Percentiles rank a stretch among this genome's conserved stretches.
phyloP scores from a whole-genome alignment of 2,797 vertebrate species.

The Gadopsis bispinosus region DNA sequence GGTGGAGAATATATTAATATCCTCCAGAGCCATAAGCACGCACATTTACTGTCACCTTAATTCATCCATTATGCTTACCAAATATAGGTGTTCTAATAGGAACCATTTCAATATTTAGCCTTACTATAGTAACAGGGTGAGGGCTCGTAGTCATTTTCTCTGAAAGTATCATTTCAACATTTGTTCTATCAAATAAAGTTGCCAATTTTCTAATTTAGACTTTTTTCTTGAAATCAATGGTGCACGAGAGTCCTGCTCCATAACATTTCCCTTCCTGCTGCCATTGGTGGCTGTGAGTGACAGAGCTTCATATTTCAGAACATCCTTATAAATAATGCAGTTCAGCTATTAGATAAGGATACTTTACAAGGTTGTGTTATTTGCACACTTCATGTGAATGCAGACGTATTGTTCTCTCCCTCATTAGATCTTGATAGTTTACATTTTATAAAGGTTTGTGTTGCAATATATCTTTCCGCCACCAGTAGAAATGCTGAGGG shows the following conservation, averaged over 20 bases:
- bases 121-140: neutral
- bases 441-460: neutral
- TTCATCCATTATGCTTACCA: conserved; percentile 60
- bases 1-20: conserved; percentile 68
- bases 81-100: conserved; percentile 52
- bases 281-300: conserved; percentile 6
- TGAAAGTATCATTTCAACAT: conserved; percentile 5
- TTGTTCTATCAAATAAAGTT: neutral
- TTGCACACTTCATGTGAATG: neutral
- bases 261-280: neutral
- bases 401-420: neutral
- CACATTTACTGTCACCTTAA: conserved; percentile 67
- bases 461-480: neutral
- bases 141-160: neutral
- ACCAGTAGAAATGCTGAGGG: neutral
- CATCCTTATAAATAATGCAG: conserved; percentile 18
- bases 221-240: neutral
- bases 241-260: neutral
- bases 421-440: neutral
- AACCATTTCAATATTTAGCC: conserved; percentile 30
- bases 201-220: neutral
- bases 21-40: conserved; percentile 62
- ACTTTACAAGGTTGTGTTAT: neutral
- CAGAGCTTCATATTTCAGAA: neutral
- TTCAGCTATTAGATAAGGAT: conserved; percentile 7